Evolutionary conservation across 2,113 vertebrate species (phyloP), one percentile per base, ranked within the genome.

Genomic region (Arvicanthis niloticus): DNA sequence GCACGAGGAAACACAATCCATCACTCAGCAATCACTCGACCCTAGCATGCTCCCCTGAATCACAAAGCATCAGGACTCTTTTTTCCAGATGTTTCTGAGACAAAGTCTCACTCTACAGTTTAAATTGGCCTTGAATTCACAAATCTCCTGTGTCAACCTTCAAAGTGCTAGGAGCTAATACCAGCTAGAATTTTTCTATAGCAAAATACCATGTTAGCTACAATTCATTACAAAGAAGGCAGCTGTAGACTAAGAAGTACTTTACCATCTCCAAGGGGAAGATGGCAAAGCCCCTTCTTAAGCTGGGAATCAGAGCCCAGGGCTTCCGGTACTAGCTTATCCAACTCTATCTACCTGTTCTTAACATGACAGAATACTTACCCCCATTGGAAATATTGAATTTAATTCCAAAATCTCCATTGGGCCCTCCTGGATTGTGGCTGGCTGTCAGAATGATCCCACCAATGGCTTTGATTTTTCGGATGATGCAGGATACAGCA

Each of bases 381-480:
- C 99, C 99, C 99, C 99, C 99, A 62, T 99, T 99, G 97, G 99
- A 98, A 93, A 98, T 99, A 96, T 99, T 99, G 98, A 99, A 99
- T 81, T 99, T 99, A 97, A 99, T 99, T 95, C 99, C 99, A 96
- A 99, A 99, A 97, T 99, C 99, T 86, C 99, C 99, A 89, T 93
- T 99, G 96, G 99, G 99, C 13, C 99, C 99, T 2, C 99, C 99
- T 0, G 99, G 99, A 97, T 99, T 99, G 98, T 99, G 99, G 97
- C 99, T 99, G 97, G 99, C 99, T 0, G 99, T 99, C 87, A 99
- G 98, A 96, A 99, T 99, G 97, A 99, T 99, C 60, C 99, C 99
- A 3, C 99, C 99, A 0, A 99, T 99, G 62, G 99, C 99, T 98
- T 99, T 99, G 95, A 99, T 99, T 98, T 99, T 99, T 94, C 99